Percentiles rank a stretch among this genome's conserved stretches.
These are phyloP conservation scores for Iselma pallidipennis DNA, from an alignment of 2,888 invertebrate genomes.

Conservation along the genomic window DNA sequence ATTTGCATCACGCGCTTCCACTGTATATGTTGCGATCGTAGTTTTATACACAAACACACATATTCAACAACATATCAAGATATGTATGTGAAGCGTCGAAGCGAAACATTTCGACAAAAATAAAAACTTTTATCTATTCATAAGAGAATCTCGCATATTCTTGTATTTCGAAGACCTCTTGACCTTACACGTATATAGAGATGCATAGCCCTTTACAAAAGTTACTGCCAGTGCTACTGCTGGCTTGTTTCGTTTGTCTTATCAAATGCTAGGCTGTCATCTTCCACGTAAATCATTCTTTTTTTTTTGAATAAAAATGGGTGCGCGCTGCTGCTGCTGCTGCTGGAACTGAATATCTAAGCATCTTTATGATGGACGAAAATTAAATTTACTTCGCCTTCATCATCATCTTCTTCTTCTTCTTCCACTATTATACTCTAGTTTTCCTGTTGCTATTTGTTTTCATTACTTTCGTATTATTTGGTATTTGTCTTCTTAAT, in stretches of 20 bases:
- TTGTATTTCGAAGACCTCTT: constrained; percentile 29
- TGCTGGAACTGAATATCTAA: constrained; percentile 23
- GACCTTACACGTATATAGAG: constrained; percentile 30
- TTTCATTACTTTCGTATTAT: no score
- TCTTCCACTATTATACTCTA: background rate
- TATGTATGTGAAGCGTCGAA: constrained; percentile 22
- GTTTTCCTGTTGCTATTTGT: no score
- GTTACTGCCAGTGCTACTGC: constrained; percentile 13
- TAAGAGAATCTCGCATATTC: constrained; percentile 20
- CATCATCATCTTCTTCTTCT: no score
- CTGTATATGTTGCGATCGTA: background rate
- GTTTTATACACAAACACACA: background rate
- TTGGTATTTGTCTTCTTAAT: constrained; percentile 2
- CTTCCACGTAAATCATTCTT: constrained; percentile 30
- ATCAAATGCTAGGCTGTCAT: constrained; percentile 28
- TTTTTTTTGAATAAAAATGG: constrained; percentile 25
- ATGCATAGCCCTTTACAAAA: constrained; percentile 23
- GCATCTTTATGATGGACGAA: constrained; percentile 19
- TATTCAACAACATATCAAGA: constrained; percentile 5
- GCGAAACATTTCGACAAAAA: constrained; percentile 26
- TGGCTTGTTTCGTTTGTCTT: constrained; percentile 24
- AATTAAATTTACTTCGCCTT: constrained; percentile 22
- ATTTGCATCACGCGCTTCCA: constrained; percentile 21
- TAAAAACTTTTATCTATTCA: constrained; percentile 21
- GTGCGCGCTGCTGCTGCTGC: no score